Conservation (phyloP, 2,888 invertebrate species). For the Phlogophora meticulosa region DNA sequence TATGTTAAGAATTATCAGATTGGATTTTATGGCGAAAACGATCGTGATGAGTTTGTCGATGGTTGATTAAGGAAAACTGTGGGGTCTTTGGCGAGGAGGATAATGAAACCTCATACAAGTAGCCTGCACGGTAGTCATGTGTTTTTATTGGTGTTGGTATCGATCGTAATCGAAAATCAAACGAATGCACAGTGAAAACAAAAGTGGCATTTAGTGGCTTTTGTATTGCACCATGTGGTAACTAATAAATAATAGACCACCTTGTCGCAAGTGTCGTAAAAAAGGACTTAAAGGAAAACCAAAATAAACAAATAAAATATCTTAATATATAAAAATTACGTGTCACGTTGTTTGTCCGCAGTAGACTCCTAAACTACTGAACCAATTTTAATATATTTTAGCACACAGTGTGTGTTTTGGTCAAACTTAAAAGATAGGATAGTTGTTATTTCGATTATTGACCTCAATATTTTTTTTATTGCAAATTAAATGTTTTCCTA, state of each 20-base stretch:
- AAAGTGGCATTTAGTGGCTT: constrained; percentile 27
- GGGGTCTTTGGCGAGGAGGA: constrained; percentile 46
- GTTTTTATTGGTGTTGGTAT: constrained; percentile 33
- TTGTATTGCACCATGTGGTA: not conserved
- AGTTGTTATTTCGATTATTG: too few species aligned
- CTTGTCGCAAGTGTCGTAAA: not conserved
- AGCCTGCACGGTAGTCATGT: constrained; percentile 18
- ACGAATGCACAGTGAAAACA: constrained; percentile 29
- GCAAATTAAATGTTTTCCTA: too few species aligned
- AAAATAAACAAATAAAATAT: too few species aligned
- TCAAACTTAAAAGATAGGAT: too few species aligned
- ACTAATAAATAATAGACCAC: not conserved
- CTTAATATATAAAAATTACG: too few species aligned
- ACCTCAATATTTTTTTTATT: too few species aligned
- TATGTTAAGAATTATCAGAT: constrained; percentile 61
- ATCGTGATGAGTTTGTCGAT: constrained; percentile 60
- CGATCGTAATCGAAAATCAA: constrained; percentile 40
- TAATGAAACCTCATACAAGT: constrained; percentile 4
- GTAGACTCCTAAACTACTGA: too few species aligned
- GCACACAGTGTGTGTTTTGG: too few species aligned
- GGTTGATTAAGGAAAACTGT: constrained; percentile 54
- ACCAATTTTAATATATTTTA: too few species aligned
- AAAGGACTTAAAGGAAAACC: not conserved
- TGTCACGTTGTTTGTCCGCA: too few species aligned
- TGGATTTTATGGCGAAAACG: constrained; percentile 63